phyloP scores from a whole-genome alignment of 2,888 invertebrate genomes.

The Herminia tarsipennalis region DNA sequence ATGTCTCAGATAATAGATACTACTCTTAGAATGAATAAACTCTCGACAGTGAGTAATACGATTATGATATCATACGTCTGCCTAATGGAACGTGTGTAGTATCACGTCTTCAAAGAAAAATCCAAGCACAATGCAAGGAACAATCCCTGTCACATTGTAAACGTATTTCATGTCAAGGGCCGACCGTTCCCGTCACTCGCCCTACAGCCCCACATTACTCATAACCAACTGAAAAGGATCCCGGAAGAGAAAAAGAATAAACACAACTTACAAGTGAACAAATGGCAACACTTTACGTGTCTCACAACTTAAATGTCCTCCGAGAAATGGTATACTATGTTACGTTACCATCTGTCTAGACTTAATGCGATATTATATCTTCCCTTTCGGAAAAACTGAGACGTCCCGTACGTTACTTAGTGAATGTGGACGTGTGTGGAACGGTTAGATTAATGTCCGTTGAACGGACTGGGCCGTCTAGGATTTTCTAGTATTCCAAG shows the following conservation, averaged over 20 bases:
- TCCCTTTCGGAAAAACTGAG: slow-evolving; percentile 53
- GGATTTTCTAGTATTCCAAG: slow-evolving; percentile 52
- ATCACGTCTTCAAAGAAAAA: slow-evolving; percentile 43
- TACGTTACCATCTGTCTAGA: slow-evolving; percentile 73
- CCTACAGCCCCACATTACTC: slow-evolving; percentile 69
- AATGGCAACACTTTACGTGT: slow-evolving; percentile 79
- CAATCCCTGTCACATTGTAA: slow-evolving; percentile 63
- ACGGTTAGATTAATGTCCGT: slow-evolving; percentile 53
- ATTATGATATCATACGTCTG: slow-evolving; percentile 18
- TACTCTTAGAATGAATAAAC: not conserved
- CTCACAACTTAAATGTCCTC: slow-evolving; percentile 75
- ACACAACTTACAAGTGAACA: slow-evolving; percentile 75
- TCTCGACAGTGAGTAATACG: slow-evolving; percentile 1
- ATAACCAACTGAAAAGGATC: slow-evolving; percentile 68
- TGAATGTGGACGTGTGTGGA: slow-evolving; percentile 45
- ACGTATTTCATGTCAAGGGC: slow-evolving; percentile 63
- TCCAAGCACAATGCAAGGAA: slow-evolving; percentile 54
- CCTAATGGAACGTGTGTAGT: slow-evolving; percentile 26
- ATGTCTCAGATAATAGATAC: no score
- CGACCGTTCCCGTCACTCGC: slow-evolving; percentile 60
- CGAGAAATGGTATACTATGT: slow-evolving; percentile 72
- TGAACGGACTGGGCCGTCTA: slow-evolving; percentile 42
- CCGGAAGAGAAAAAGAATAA: slow-evolving; percentile 68
- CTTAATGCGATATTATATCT: slow-evolving; percentile 69
- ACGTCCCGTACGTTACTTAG: slow-evolving; percentile 52